Evolutionary conservation across 2,888 invertebrate genomes (phyloP).

Genomic region (Cheilosia pagana): DNA sequence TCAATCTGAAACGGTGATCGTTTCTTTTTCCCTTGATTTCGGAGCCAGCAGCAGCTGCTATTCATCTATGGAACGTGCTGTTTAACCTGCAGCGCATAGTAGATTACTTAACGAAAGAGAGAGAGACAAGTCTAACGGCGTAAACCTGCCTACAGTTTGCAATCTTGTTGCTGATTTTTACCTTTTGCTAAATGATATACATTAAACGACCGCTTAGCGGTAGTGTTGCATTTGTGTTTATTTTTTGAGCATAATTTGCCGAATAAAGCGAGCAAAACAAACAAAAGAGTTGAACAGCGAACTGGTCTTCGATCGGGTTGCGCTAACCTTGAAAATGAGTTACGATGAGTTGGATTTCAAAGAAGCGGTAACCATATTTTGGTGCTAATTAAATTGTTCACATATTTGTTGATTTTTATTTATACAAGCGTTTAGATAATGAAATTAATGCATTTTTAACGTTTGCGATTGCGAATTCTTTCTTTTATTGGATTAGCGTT

Average conservation of each 20-base stretch:
- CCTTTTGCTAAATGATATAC: conserved; percentile 38
- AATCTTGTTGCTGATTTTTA: conserved; percentile 46
- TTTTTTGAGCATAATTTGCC: conserved; percentile 34
- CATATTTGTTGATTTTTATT: conserved; percentile 13
- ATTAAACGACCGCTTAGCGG: conserved; percentile 51
- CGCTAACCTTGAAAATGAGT: conserved; percentile 27
- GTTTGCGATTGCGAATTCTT: background rate
- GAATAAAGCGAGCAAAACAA: conserved; percentile 13
- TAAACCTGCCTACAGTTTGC: conserved; percentile 46
- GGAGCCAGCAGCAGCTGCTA: no score
- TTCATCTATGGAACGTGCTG: conserved; percentile 62
- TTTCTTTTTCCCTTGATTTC: no score
- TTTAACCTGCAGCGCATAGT: conserved; percentile 46
- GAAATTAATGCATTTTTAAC: background rate
- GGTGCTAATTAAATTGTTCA: conserved; percentile 14
- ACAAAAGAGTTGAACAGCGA: conserved; percentile 57
- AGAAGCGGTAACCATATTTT: conserved; percentile 4
- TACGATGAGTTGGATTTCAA: conserved; percentile 14
- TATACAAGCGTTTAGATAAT: conserved; percentile 20
- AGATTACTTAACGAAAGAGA: conserved; percentile 46
- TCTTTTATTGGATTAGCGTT: background rate
- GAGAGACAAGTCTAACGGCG: conserved; percentile 50
- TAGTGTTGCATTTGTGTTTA: conserved; percentile 40
- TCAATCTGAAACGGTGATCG: conserved; percentile 22
- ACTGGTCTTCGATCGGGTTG: conserved; percentile 12